A percentile compares a stretch with the other conserved stretches of the same genome.
Evolutionary conservation across 2,113 vertebrate species (phyloP).

Genomic region (Bufo bufo): DNA sequence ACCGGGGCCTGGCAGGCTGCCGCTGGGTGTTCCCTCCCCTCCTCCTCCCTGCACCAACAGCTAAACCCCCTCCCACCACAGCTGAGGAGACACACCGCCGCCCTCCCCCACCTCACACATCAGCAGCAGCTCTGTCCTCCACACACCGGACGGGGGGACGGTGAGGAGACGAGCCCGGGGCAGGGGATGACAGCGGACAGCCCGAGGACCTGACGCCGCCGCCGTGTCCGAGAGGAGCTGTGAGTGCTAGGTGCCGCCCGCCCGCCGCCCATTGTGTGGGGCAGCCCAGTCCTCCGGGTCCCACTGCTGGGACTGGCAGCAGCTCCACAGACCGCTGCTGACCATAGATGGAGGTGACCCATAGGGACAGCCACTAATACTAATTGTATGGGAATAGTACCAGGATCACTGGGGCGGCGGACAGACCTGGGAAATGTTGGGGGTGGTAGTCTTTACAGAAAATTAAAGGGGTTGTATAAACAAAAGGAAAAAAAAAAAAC

Average conservation of each 20-base stretch:
- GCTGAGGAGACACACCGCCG: constrained; percentile 2
- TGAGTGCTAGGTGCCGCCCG: background rate
- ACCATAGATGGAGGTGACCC: no score
- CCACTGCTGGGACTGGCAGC: no score
- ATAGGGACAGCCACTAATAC: no score
- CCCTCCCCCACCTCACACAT: constrained; percentile 52
- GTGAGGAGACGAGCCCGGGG: background rate
- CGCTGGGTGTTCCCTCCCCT: background rate
- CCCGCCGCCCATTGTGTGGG: constrained; percentile 16
- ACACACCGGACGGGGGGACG: background rate
- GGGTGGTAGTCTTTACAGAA: no score
- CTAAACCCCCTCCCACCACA: constrained; percentile 33
- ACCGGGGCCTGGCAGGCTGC: no score
- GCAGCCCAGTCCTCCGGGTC: background rate
- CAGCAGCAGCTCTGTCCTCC: constrained; percentile 22
- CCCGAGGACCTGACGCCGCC: background rate
- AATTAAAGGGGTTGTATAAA: no score
- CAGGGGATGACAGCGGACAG: background rate
- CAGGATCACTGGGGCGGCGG: no score
- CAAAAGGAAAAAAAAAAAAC: no score
- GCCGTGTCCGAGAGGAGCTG: constrained; percentile 26
- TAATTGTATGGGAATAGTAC: no score
- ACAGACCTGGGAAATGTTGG: no score
- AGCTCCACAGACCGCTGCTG: no score
- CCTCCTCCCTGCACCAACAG: constrained; percentile 34